Evolutionary conservation across 1,140 invertebrate species (phyloP), one percentile per base, ranked within the genome.

Genomic region (Drosophila teissieri): DNA sequence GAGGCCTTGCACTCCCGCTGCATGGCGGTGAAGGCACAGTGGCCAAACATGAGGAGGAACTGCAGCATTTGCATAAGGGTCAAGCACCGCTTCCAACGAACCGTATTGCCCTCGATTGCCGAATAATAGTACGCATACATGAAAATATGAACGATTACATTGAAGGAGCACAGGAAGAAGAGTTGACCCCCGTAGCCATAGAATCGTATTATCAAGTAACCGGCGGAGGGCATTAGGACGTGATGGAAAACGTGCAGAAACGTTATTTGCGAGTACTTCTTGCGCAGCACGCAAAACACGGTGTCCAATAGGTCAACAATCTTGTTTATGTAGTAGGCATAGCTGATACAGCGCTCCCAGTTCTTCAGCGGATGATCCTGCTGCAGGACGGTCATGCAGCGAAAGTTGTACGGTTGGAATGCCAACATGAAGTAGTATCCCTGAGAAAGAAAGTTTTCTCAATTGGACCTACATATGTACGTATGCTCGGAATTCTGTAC

Each of bases 141-240:
- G 10, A 11, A 10, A 1, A 64, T 15, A 8, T 64, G 62, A 4
- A 64, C 62, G 3, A 46, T 0, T 4, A 64, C 62, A 8, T 62
- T 62, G 1, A 64, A 15, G 15, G 22, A 46, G 34, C 62, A 64
- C 24, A 64, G 57, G 10, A 64, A 27, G 14, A 64, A 62, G 12
- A 93, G 93, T 72, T 96, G 96, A 0, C 96, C 96, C 52, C 95
- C 95, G n/a, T 61, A 63, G 7, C 77, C 70, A 17, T 63, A 56
- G 15, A 80, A 73, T 0, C 68, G 67, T 10, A 68, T 53, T n/a
- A 63, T 22, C 2, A 54, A 3, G 14, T 70, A 86, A 0, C 46
- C 34, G 0, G 5, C 17, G 0, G 31, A 3, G 1, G 65, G 48
- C 69, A 91, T 75, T 0, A 94, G 94, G 4, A 94, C 93, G 81